phyloP scores from a whole-genome alignment of 2,113 vertebrate genomes.

The Irena cyanogastra region DNA sequence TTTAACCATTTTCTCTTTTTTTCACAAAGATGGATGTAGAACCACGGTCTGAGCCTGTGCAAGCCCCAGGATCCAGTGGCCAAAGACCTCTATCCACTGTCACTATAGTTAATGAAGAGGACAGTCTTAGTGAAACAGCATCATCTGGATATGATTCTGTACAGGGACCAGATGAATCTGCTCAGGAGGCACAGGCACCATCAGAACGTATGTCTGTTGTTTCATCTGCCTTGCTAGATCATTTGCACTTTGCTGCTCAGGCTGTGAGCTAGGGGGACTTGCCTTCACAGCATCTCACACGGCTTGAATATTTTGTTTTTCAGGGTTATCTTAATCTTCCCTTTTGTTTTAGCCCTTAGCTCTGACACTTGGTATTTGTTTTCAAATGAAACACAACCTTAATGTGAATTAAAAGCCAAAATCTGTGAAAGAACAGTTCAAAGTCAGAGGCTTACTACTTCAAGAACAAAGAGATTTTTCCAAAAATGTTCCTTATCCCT shows the following conservation, averaged over 20 bases:
- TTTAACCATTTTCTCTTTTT: not conserved
- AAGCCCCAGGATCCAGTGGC: constrained; percentile 51
- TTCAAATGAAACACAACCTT: not conserved
- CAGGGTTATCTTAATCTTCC: not conserved
- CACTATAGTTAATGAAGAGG: constrained; percentile 63
- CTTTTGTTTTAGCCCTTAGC: not conserved
- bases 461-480: not conserved
- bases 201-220: constrained; percentile 60
- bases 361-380: not conserved
- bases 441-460: not conserved
- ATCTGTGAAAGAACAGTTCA: not conserved
- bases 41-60: constrained; percentile 56
- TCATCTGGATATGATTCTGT: constrained; percentile 84
- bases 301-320: not conserved
- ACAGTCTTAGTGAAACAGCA: constrained; percentile 76
- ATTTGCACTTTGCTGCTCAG: not conserved
- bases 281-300: not conserved
- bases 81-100: not conserved
- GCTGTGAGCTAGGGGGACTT: not conserved
- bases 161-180: constrained; percentile 74
- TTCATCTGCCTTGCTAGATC: not conserved
- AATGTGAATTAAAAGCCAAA: not conserved
- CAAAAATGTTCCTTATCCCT: not conserved
- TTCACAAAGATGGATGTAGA: constrained; percentile 66
- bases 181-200: constrained; percentile 55